Base-by-base conservation (phyloP, 2,888 invertebrate species). In the Latrodectus hesperus region DNA sequence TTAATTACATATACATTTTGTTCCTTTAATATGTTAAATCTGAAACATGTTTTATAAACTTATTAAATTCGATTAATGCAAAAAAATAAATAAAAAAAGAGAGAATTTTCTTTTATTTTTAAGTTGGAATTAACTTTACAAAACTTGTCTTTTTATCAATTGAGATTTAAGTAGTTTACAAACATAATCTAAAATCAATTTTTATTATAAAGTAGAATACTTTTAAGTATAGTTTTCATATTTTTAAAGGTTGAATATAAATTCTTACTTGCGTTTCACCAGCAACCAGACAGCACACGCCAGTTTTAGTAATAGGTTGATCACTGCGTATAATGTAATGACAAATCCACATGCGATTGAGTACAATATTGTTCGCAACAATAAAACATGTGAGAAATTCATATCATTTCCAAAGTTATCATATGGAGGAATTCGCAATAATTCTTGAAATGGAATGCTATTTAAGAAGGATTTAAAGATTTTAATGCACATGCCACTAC, bases 311-410 rank as follows among this genome's bases (percentile, higher is more conserved):
- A 73, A 26, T 17, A 78, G n/a, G 12, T 77, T 77, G 12, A 55
- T n/a, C 22, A 11, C 52, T 14, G 49, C 51, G 17, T 73, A 88
- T n/a, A 84, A 5, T n/a, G 53, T 17, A 17, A 73, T 65, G 16
- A 88, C 55, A 9, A 84, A 75, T n/a, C 88, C 88, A 80, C 84
- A 75, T 4, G 79, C 74, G 38, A 79, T 72, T 1, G 84, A 65
- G 51, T 88, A 88, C 11, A 88, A 65, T 8, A 79, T 22, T 17
- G 81, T 72, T 55, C 86, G 51, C 26, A 87, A 70, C n/a, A 79
- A 14, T n/a, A 81, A 22, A 11, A 70, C 67, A n/a, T 71, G 81
- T 8, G 75, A 3, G 26, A 87, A 65, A 38, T 77, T 70, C 26
- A 67, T 55, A 67, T 87, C 72, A 12, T 67, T 22, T 22, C 26